These are phyloP conservation scores for Heliconius hermathena DNA, from an alignment of 1,140 invertebrate species.

Conservation along the genomic window DNA sequence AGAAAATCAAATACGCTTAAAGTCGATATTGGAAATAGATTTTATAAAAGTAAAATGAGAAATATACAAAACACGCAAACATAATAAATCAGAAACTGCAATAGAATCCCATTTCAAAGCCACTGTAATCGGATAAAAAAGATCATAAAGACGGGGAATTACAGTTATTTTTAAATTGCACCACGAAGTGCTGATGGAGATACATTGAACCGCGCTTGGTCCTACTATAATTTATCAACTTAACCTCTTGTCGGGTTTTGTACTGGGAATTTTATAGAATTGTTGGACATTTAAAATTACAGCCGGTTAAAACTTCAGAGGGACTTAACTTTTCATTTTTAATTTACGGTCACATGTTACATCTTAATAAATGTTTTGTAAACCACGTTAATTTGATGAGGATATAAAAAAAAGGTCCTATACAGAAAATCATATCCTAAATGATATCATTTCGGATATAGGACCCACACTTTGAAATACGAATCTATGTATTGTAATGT, in stretches of 20 bases:
- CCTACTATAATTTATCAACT: conserved; percentile 68
- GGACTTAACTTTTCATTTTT: conserved; percentile 34
- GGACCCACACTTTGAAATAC: background rate
- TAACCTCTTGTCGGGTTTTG: conserved; percentile 59
- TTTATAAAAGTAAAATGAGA: background rate
- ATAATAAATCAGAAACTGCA: conserved; percentile 18
- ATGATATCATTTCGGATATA: background rate
- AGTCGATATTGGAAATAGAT: background rate
- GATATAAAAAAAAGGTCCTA: background rate
- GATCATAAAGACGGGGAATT: conserved; percentile 48
- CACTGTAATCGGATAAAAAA: conserved; percentile 34
- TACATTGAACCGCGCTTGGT: conserved; percentile 58
- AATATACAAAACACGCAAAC: background rate
- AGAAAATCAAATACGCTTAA: background rate
- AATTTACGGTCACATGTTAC: background rate
- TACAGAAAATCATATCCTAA: background rate
- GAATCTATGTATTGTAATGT: background rate
- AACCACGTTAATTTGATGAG: background rate
- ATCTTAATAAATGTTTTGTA: background rate
- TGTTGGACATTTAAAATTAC: conserved; percentile 50
- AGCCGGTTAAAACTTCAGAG: conserved; percentile 28
- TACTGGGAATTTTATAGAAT: conserved; percentile 54
- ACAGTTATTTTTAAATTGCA: conserved; percentile 66
- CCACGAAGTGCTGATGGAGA: conserved; percentile 64
- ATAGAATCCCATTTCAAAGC: background rate